These are phyloP conservation scores for Drosophila kikkawai DNA, from an alignment of 1,140 invertebrate species.

Conservation along the genomic window DNA sequence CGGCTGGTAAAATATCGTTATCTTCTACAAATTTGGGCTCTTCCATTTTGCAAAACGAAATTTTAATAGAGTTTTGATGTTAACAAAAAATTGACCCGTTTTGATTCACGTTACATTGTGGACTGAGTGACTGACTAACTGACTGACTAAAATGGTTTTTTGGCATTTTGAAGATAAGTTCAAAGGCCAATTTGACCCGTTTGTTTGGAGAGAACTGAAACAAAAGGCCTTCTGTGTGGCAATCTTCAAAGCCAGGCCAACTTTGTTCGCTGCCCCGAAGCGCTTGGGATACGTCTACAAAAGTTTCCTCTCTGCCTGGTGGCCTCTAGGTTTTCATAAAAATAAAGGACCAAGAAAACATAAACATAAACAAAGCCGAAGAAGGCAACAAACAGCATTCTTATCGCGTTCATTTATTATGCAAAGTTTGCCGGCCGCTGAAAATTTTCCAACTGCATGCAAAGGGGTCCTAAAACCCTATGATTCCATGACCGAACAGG, in stretches of 20 bases:
- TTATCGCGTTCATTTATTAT: conserved; percentile 74
- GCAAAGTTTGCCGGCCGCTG: conserved; percentile 56
- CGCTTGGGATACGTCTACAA: conserved; percentile 36
- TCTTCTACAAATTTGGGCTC: not conserved
- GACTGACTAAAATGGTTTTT: conserved; percentile 3
- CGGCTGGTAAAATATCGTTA: not conserved
- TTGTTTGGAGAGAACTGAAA: conserved; percentile 12
- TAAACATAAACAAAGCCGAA: conserved; percentile 49
- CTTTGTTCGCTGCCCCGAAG: conserved; percentile 11
- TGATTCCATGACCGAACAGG: not conserved
- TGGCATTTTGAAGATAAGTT: conserved; percentile 18
- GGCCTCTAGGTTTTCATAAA: conserved; percentile 54
- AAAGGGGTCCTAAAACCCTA: conserved; percentile 5
- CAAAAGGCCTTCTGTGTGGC: conserved; percentile 15
- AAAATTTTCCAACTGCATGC: conserved; percentile 60
- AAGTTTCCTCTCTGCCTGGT: conserved; percentile 44
- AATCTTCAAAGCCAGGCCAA: conserved; percentile 42
- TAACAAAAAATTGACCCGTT: conserved; percentile 18
- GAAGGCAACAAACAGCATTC: conserved; percentile 32
- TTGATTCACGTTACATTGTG: conserved; percentile 16
- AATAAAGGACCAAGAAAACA: conserved; percentile 45
- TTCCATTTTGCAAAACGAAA: conserved; percentile 22
- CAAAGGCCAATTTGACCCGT: conserved; percentile 36
- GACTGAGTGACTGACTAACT: conserved; percentile 25
- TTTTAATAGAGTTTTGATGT: not conserved